These are phyloP conservation scores for Sylvietta virens DNA, from an alignment of 2,113 vertebrate genomes.

Conservation along the genomic window DNA sequence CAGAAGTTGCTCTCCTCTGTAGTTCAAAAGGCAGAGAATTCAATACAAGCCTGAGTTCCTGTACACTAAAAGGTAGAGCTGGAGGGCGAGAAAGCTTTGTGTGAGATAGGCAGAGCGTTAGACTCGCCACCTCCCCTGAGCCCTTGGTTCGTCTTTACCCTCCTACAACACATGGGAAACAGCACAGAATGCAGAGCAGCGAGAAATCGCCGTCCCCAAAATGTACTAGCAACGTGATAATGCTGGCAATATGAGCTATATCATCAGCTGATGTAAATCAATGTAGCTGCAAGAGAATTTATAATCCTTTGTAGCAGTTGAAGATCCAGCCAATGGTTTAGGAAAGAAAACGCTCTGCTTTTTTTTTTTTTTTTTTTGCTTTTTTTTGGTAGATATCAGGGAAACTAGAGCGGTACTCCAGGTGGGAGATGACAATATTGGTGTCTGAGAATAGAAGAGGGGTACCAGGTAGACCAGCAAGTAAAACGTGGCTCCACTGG, in stretches of 20 bases:
- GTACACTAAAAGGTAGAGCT: slow-evolving; percentile 32
- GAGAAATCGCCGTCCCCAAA: slow-evolving; percentile 47
- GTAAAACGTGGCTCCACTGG: slow-evolving; percentile 47
- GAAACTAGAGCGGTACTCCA: background rate
- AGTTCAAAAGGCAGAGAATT: slow-evolving; percentile 16
- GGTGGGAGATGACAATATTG: background rate
- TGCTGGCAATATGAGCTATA: slow-evolving; percentile 65
- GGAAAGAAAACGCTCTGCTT: background rate
- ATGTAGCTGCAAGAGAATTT: slow-evolving; percentile 43
- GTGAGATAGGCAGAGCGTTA: slow-evolving; percentile 41
- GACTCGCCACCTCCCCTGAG: slow-evolving; percentile 48
- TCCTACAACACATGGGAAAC: slow-evolving; percentile 55
- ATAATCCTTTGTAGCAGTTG: slow-evolving; percentile 10
- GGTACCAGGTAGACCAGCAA: slow-evolving; percentile 1
- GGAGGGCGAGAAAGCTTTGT: slow-evolving; percentile 21
- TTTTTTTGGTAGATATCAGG: background rate
- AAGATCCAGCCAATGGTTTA: slow-evolving; percentile 2
- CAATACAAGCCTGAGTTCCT: slow-evolving; percentile 5
- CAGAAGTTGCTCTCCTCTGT: slow-evolving; percentile 3
- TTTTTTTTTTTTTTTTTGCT: background rate
- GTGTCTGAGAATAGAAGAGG: background rate
- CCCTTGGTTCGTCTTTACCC: slow-evolving; percentile 30
- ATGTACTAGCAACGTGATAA: slow-evolving; percentile 61
- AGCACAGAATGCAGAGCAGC: slow-evolving; percentile 62
- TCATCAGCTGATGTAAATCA: slow-evolving; percentile 64